Evolutionary conservation across 2,888 invertebrate species (phyloP), one percentile per base, ranked within the genome.

Genomic region (Cyclophora albipunctata): DNA sequence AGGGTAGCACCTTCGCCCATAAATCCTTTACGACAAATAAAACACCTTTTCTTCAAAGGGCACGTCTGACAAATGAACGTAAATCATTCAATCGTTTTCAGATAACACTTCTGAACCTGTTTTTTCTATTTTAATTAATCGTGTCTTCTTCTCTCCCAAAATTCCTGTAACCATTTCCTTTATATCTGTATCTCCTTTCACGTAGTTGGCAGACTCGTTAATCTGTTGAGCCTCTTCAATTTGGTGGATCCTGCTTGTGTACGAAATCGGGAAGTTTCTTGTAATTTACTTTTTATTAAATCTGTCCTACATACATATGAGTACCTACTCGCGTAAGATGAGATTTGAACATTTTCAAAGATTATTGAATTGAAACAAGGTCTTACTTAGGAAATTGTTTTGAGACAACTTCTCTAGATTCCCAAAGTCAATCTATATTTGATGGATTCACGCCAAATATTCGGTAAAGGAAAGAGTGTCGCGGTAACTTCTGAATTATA

Each of bases 1-100:
- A 58, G 62, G 62, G 45, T 5, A 64, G 67, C 60, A 61, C 64
- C 71, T 69, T 67, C 71, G 67, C 74, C 74, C 78, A 78, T 84
- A 85, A 83, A 84, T 75, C 71, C 75, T 83, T 83, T 83, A 85
- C 80, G 84, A 81, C 79, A 76, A 78, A 82, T 82, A 84, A 84
- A 81, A 84, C 77, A 75, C 75, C 68, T 71, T 64, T 67, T 64
- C 69, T 67, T 64, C 69, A 58, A 72, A 65, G 60, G 63, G 67
- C 62, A 63, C 68, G 69, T 70, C 68, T 65, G 53, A 58, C 64
- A 62, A 63, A 60, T 58, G 62, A 50, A 63, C 71, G 81, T 83
- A 83, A 81, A 84, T 84, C 81, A 82, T 81, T 82, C 81, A 81
- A 82, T 82, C 75, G 71, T 65, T 62, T 65, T 69, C 66, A 70